phyloP scores from a whole-genome alignment of 64 coral and sea anemone species.

The Stichodactyla helianthus region DNA sequence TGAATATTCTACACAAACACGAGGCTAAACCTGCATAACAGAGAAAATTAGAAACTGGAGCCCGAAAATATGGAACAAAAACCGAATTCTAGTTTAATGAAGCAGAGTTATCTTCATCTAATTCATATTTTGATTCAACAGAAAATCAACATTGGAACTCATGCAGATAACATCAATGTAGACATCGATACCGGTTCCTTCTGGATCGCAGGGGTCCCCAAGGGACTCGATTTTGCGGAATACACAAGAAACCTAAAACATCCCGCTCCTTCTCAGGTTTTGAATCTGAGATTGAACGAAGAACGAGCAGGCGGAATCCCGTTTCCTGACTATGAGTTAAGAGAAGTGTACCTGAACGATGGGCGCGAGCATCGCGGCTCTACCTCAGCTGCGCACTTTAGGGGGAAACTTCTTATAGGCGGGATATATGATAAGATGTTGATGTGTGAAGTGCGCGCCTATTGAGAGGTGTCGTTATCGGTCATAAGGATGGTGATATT shows the following conservation, averaged over 20 bases:
- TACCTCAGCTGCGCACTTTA: conserved; percentile 35
- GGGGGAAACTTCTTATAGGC: conserved; percentile 63
- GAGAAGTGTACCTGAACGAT: conserved; percentile 68
- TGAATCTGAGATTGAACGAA: conserved; percentile 40
- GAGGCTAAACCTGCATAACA: no score
- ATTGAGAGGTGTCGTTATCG: neutral
- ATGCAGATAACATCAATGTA: conserved; percentile 61
- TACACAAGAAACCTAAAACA: conserved; percentile 51
- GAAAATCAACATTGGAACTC: conserved; percentile 50
- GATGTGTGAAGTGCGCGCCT: conserved; percentile 53
- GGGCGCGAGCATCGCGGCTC: conserved; percentile 39
- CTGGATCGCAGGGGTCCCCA: conserved; percentile 42
- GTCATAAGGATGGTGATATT: neutral
- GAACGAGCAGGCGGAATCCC: conserved; percentile 19
- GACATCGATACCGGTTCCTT: conserved; percentile 39
- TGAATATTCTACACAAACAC: no score
- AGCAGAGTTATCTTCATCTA: neutral
- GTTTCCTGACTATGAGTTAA: conserved; percentile 53
- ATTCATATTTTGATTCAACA: conserved; percentile 24
- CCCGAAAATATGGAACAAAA: no score
- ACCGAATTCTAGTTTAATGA: neutral
- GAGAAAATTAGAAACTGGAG: no score
- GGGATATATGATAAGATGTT: conserved; percentile 54
- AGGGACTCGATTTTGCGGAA: conserved; percentile 23
- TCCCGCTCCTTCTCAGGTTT: conserved; percentile 49